These are phyloP conservation scores for Cerastis leucographa DNA, from an alignment of 2,888 invertebrate species.

Conservation along the genomic window DNA sequence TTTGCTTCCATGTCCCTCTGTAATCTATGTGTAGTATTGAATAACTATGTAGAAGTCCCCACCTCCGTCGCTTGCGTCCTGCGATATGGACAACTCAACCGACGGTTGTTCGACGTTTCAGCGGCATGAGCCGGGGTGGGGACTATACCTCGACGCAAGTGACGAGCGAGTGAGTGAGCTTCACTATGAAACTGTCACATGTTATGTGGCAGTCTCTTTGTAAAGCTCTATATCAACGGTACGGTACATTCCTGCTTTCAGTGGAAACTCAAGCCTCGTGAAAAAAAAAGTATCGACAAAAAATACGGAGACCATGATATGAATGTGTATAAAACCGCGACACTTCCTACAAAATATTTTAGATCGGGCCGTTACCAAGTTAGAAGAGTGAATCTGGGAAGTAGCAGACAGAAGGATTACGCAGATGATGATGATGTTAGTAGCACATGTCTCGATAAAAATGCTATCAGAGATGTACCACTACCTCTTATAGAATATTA, in stretches of 20 bases:
- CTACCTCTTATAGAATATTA: neutral
- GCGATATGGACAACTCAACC: neutral
- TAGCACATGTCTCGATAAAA: neutral
- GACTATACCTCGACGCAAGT: neutral
- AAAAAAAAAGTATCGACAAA: neutral
- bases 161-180: neutral
- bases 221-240: neutral
- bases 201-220: neutral
- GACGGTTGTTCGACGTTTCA: neutral
- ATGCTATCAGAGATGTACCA: neutral
- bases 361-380: constrained; percentile 14
- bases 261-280: constrained; percentile 3
- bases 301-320: constrained; percentile 9
- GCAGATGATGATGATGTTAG: constrained; percentile 27
- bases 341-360: neutral
- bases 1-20: no score
- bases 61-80: no score
- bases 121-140: neutral
- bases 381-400: constrained; percentile 13
- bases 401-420: neutral
- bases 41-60: no score
- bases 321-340: neutral
- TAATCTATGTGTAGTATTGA: no score
- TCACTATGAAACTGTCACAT: neutral
- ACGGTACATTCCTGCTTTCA: constrained; percentile 41